Percentiles rank a stretch among this genome's conserved stretches.
These are phyloP conservation scores for Gymnoscopelus braueri DNA, from an alignment of 2,797 vertebrate genomes.

Conservation along the genomic window DNA sequence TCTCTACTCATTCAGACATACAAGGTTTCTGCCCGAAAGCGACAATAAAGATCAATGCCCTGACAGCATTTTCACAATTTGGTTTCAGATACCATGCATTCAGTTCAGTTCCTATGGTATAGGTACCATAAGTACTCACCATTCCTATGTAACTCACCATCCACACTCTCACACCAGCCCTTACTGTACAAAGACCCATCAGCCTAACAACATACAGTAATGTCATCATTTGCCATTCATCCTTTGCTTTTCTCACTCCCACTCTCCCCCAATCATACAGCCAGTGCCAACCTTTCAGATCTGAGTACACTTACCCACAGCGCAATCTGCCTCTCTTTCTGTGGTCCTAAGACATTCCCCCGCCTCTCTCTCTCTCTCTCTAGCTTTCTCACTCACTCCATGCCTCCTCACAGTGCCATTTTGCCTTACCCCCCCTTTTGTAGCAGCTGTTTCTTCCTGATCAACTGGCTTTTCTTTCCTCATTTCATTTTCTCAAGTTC, in stretches of 20 bases:
- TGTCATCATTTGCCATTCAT: conserved; percentile 22
- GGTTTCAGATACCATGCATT: conserved; percentile 12
- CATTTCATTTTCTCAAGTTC: too few relatives aligned
- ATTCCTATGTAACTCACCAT: not conserved
- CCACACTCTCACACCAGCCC: not conserved
- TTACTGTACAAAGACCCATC: too few relatives aligned
- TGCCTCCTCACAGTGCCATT: not conserved
- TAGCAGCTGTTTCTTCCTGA: too few relatives aligned
- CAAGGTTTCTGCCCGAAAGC: too few relatives aligned
- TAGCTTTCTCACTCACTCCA: not conserved
- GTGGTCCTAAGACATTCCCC: not conserved
- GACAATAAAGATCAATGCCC: not conserved
- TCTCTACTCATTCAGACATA: too few relatives aligned
- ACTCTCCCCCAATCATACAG: not conserved
- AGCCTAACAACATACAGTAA: conserved; percentile 18
- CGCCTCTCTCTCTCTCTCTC: not conserved
- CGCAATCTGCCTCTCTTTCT: conserved; percentile 18
- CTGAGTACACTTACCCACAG: conserved; percentile 31
- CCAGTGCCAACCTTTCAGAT: conserved; percentile 12
- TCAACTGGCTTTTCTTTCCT: too few relatives aligned
- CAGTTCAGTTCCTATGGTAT: not conserved
- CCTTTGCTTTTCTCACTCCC: not conserved
- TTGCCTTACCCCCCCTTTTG: too few relatives aligned
- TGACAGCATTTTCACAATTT: not conserved
- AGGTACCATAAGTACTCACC: not conserved